Percentiles rank a stretch among this genome's conserved stretches.
These are phyloP conservation scores for Anticlea derivata DNA, from an alignment of 2,888 invertebrate genomes.

Conservation along the genomic window DNA sequence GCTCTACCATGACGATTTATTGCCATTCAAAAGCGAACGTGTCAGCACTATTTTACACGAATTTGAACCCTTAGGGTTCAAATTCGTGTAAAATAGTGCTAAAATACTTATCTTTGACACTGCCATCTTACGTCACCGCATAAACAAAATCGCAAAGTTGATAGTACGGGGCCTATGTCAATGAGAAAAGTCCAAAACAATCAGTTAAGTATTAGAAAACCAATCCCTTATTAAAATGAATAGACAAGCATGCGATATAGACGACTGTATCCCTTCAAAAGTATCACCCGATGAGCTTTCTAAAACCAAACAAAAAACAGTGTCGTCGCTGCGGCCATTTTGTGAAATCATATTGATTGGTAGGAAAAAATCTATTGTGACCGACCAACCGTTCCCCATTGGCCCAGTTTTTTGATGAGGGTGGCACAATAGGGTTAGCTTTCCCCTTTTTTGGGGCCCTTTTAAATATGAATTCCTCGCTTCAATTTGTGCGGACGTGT, in stretches of 20 bases:
- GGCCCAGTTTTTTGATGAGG: constrained; percentile 79
- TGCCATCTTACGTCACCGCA: too few relatives aligned
- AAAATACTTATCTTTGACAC: too few relatives aligned
- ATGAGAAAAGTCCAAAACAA: too few relatives aligned
- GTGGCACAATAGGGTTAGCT: constrained; percentile 68
- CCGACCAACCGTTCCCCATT: constrained; percentile 68
- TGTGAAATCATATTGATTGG: constrained; percentile 77
- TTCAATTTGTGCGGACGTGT: constrained; percentile 52
- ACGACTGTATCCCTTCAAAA: constrained; percentile 11
- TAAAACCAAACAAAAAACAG: constrained; percentile 42
- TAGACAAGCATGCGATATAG: constrained; percentile 1
- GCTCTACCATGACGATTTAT: too few relatives aligned
- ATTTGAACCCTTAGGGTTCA: too few relatives aligned
- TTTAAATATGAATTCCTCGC: constrained; percentile 64
- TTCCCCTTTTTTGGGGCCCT: constrained; percentile 73
- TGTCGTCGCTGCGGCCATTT: constrained; percentile 66
- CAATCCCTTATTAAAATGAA: too few relatives aligned
- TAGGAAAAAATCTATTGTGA: constrained; percentile 76
- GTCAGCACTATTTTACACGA: too few relatives aligned
- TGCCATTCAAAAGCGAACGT: too few relatives aligned
- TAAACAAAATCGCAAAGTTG: too few relatives aligned
- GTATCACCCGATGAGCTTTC: constrained; percentile 32
- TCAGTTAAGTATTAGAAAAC: too few relatives aligned
- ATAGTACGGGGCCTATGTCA: too few relatives aligned
- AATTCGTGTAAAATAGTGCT: too few relatives aligned